Evolutionary conservation across 2,888 invertebrate species (phyloP).

Genomic region (Lucinisca nassula): DNA sequence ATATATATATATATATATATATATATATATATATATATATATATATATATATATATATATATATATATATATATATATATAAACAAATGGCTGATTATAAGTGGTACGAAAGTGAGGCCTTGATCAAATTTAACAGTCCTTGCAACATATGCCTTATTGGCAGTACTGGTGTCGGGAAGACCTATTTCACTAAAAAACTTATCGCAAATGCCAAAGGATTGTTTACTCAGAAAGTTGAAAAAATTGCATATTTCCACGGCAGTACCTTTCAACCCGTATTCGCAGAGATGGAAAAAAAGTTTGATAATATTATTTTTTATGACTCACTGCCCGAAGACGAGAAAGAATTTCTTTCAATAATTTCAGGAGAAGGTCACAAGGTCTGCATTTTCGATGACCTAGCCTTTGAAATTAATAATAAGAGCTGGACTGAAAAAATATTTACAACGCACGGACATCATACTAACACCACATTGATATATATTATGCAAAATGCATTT

Average conservation of each 20-base stretch:
- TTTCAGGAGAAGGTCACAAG: background rate
- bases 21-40: no score
- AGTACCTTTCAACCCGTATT: constrained; percentile 1
- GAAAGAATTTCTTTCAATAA: background rate
- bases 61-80: no score
- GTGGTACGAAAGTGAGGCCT: constrained; percentile 7
- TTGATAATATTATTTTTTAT: constrained; percentile 8
- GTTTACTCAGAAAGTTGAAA: background rate
- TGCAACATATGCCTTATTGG: constrained; percentile 8
- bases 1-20: no score
- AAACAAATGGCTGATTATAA: no score
- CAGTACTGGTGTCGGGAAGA: background rate
- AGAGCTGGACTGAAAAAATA: constrained; percentile 11
- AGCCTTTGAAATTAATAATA: background rate
- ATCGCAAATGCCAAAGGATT: background rate
- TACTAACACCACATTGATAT: constrained; percentile 33
- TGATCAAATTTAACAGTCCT: background rate
- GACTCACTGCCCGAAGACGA: background rate
- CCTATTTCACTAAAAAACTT: background rate
- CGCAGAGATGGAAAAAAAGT: background rate
- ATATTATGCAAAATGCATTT: constrained; percentile 25
- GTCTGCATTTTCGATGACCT: constrained; percentile 15
- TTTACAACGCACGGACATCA: constrained; percentile 25
- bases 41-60: no score
- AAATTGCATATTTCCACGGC: constrained; percentile 21